Evolutionary conservation across 2,888 invertebrate species (phyloP).

Genomic region (Eupithecia insigniata): DNA sequence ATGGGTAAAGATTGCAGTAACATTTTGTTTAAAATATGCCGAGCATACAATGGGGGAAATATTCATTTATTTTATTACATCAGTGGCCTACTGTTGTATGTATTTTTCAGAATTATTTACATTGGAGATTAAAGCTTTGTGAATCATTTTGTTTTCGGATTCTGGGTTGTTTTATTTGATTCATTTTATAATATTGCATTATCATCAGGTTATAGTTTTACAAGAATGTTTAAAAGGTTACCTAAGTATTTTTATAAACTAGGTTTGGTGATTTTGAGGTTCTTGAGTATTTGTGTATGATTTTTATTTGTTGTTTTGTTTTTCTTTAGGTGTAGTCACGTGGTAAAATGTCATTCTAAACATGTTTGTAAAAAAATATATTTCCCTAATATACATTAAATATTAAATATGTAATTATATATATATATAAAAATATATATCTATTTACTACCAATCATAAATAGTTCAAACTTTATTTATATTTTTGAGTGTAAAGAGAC

Average conservation of each 20-base stretch:
- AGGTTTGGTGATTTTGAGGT: too few relatives aligned
- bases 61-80: conserved; percentile 7
- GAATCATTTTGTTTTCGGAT: neutral
- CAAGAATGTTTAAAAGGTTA: neutral
- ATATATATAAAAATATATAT: too few relatives aligned
- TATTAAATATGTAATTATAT: too few relatives aligned
- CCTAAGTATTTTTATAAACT: too few relatives aligned
- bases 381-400: too few relatives aligned
- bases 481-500: too few relatives aligned
- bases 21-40: neutral
- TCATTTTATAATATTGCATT: neutral
- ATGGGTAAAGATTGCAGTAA: conserved; percentile 8
- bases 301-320: neutral
- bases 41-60: neutral
- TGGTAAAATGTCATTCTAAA: neutral
- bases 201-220: too few relatives aligned
- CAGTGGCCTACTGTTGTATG: neutral
- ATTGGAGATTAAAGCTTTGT: neutral
- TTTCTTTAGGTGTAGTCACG: neutral
- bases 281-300: neutral
- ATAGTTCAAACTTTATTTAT: too few relatives aligned
- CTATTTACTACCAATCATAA: too few relatives aligned
- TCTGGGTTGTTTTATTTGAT: neutral
- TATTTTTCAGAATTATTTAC: neutral
- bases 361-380: neutral